Evolutionary conservation across 2,113 vertebrate species (phyloP).

Genomic region (Megaptera novaeangliae): DNA sequence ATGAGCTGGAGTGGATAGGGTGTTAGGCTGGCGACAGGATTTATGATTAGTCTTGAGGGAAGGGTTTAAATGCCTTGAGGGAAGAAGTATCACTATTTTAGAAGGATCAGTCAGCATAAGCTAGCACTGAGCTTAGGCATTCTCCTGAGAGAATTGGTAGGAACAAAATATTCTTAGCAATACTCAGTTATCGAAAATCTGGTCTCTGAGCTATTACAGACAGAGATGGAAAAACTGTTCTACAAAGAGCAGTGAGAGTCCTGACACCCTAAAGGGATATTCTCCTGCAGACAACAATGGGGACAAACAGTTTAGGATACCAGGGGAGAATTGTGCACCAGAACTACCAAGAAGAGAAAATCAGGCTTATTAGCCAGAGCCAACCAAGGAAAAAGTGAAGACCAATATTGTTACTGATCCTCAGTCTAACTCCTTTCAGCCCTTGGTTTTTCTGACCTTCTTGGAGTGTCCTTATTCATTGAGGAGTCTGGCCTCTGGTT

Average conservation of each 20-base stretch:
- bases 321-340: neutral
- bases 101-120: neutral
- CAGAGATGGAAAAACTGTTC: neutral
- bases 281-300: neutral
- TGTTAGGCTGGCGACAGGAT: neutral
- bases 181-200: neutral
- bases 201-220: neutral
- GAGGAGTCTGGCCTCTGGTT: neutral
- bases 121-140: neutral
- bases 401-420: neutral
- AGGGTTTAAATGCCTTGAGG: neutral
- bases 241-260: neutral
- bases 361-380: neutral
- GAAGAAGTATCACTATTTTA: neutral
- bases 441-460: neutral
- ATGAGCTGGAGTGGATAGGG: neutral
- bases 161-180: neutral
- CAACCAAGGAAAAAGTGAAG: neutral
- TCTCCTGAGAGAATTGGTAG: neutral
- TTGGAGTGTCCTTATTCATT: neutral
- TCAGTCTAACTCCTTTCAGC: neutral
- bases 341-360: neutral
- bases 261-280: no score
- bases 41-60: neutral
- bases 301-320: neutral